phyloP scores from a whole-genome alignment of 2,888 invertebrate species.

The Temnothorax unifasciatus region DNA sequence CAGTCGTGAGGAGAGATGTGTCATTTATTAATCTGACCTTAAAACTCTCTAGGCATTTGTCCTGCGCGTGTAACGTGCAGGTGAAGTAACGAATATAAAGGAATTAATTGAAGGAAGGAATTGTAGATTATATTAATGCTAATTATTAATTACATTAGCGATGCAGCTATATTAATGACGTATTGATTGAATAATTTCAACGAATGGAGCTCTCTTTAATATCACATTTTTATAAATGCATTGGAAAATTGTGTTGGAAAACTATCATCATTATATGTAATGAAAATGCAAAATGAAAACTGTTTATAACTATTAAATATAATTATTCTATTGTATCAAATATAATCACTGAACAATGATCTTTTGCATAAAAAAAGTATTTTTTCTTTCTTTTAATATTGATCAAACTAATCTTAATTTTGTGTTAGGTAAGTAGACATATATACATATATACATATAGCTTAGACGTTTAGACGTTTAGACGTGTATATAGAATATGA shows the following conservation, averaged over 20 bases:
- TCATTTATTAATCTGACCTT: constrained; percentile 80
- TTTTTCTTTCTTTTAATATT: not conserved
- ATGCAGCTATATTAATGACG: not conserved
- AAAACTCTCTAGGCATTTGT: constrained; percentile 72
- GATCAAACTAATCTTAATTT: not conserved
- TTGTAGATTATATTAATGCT: not conserved
- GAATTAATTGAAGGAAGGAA: not conserved
- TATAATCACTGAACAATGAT: not conserved
- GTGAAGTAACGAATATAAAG: not conserved
- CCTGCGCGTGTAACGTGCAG: constrained; percentile 51
- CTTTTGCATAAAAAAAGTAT: not conserved
- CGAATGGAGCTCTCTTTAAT: not conserved
- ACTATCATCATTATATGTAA: not conserved
- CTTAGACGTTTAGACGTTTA: too few relatives aligned
- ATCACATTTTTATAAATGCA: not conserved
- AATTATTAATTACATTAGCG: not conserved
- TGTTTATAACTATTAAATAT: not conserved
- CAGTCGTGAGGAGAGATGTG: constrained; percentile 60
- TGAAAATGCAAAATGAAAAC: not conserved
- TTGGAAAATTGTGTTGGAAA: not conserved
- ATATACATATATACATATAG: too few relatives aligned
- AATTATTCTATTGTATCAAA: constrained; percentile 1
- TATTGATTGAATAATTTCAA: not conserved
- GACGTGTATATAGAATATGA: not conserved
- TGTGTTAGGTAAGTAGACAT: not conserved